These are phyloP conservation scores for Hirundichthys speculiger DNA, from an alignment of 2,113 vertebrate species.

Conservation along the genomic window DNA sequence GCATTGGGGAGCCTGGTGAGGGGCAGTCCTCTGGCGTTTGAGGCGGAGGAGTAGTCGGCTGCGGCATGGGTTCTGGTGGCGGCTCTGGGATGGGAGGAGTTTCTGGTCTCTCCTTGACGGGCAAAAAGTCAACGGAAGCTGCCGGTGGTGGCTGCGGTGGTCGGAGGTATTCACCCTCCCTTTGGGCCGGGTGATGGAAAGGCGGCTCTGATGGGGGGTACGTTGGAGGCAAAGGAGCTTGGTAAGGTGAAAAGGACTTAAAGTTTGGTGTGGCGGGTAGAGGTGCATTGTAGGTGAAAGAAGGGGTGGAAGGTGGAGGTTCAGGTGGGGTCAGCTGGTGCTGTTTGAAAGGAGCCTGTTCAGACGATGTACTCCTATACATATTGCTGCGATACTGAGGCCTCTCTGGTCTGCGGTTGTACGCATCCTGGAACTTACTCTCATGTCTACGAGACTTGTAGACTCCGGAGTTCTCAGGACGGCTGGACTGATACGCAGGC, in stretches of 20 bases:
- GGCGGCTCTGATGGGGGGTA: slow-evolving; percentile 85
- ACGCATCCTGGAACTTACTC: slow-evolving; percentile 94
- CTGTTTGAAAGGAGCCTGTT: slow-evolving; percentile 85
- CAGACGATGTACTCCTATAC: slow-evolving; percentile 78
- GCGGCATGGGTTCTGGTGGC: slow-evolving; percentile 81
- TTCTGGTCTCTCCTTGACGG: slow-evolving; percentile 85
- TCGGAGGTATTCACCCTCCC: slow-evolving; percentile 87
- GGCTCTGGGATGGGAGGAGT: slow-evolving; percentile 87
- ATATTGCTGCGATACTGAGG: slow-evolving; percentile 78
- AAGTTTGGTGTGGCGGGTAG: slow-evolving; percentile 84
- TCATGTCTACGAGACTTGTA: slow-evolving; percentile 92
- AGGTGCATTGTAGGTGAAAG: slow-evolving; percentile 81
- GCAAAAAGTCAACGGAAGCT: slow-evolving; percentile 78
- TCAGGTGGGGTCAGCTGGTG: slow-evolving; percentile 86
- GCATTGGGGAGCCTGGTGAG: slow-evolving; percentile 88
- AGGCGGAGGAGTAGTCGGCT: slow-evolving; percentile 78
- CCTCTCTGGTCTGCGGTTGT: slow-evolving; percentile 92
- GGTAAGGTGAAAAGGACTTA: slow-evolving; percentile 92
- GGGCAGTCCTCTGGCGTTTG: slow-evolving; percentile 88
- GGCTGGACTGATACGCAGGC: slow-evolving; percentile 88
- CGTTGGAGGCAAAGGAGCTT: slow-evolving; percentile 83
- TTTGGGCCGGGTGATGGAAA: slow-evolving; percentile 81
- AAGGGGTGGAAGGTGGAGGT: slow-evolving; percentile 67
- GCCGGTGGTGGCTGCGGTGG: slow-evolving; percentile 77
- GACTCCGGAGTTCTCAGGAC: slow-evolving; percentile 81